Evolutionary conservation across 2,888 invertebrate species (phyloP), one percentile per base, ranked within the genome.

Genomic region (Gortyna flavago): DNA sequence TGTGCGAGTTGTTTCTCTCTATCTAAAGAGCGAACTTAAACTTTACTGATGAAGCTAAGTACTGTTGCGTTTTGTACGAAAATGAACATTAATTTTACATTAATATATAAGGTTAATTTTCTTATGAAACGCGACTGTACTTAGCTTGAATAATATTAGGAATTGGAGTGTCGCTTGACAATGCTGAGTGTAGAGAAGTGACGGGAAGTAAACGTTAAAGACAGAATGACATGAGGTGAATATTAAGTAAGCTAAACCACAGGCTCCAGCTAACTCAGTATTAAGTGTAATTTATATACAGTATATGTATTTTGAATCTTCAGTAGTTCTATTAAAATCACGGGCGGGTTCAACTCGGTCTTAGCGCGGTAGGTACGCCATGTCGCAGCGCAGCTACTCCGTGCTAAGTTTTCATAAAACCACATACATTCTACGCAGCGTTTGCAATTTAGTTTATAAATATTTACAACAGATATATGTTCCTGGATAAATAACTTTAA

Each of bases 381-480:
- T 48, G 54, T 35, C 5, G 38, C 38, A n/a, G 25, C 51, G n/a
- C 18, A 21, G 78, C 77, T 77, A 78, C 77, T 1, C 6, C 11
- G 18, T 59, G 35, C 35, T 57, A 38, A n/a, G 44, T 44, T 0
- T 44, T 44, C 44, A 25, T 25, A 21, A 51, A 51, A 51, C 21
- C 2, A 51, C 7, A 51, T 8, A 51, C 7, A 51, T 21, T 48
- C 18, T 48, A 48, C 7, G 18, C 18, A 44, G 13, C 13, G 41
- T 41, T 41, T 41, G 54, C 21, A 25, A 54, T 54, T 25, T 25
- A 25, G 25, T 25, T 54, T 25, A 6, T 8, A 25, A 51, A 51
- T 25, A 51, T 25, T 2, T 51, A n/a, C n/a, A 57, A n/a, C n/a
- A 13, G 1, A n/a, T 57, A 57, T n/a, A 13, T 59, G 16, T 59